Evolutionary conservation across 2,888 invertebrate genomes (phyloP), one percentile per base, ranked within the genome.

Genomic region (Pyralis farinalis): DNA sequence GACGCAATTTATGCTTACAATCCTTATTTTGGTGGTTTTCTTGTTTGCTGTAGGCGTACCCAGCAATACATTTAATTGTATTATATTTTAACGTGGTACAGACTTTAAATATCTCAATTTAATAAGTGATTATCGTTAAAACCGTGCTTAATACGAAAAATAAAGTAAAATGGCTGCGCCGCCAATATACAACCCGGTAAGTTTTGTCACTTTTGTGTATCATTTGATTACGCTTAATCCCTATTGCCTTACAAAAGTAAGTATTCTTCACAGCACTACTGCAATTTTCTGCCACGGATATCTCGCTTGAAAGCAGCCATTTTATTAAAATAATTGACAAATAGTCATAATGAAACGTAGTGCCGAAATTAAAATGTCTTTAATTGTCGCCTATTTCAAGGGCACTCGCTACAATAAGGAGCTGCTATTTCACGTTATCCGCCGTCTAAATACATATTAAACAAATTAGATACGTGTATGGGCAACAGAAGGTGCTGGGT

Each of bases 111-210:
- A 49, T 28, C 29, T 28, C 32, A 37, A n/a, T n/a, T n/a, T n/a
- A n/a, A n/a, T n/a, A n/a, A n/a, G n/a, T n/a, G n/a, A n/a, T n/a
- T n/a, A n/a, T n/a, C n/a, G n/a, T n/a, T n/a, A n/a, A n/a, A n/a
- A 33, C 35, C 12, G 12, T 36, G 21, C 42, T 25, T 30, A 46
- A 53, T 47, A 50, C 45, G 43, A 39, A 20, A 32, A 42, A 30
- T 39, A 51, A 63, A 63, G 48, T 30, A 30, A 20, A 30, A 86
- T 86, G 86, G 71, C 82, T 42, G 66, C 72, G 42, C 70, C 68
- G 44, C 74, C 79, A 1, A 81, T 86, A 20, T 86, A 82, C 66
- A 85, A 71, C 48, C 86, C 86, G 47, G 86, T 87, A 61, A 76
- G 86, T 70, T 12, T 21, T 33, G 39, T n/a, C n/a, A n/a, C n/a